These are phyloP conservation scores for Catamblyrhynchus diadema DNA, from an alignment of 2,797 vertebrate species.

Conservation along the genomic window DNA sequence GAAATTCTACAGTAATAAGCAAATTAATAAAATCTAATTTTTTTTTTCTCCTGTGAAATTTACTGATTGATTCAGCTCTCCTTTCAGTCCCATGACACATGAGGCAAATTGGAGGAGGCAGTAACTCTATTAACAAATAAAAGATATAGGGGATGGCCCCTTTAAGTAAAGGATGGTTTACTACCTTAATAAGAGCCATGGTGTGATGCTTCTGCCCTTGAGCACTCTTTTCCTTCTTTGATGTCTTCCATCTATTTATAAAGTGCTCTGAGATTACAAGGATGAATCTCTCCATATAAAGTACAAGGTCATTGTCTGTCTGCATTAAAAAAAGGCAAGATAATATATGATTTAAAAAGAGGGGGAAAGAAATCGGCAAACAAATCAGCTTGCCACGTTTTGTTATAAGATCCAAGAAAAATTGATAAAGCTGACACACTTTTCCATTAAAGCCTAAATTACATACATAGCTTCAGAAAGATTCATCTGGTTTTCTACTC, in stretches of 20 bases:
- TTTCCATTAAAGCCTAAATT: constrained; percentile 1
- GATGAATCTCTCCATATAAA: constrained; percentile 6
- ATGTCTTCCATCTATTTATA: constrained; percentile 41
- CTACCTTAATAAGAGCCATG: constrained; percentile 1
- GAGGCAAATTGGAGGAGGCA: background rate
- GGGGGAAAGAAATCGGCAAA: background rate
- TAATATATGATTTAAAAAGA: constrained; percentile 13
- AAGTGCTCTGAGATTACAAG: constrained; percentile 7
- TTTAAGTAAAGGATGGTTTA: constrained; percentile 28
- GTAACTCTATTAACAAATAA: constrained; percentile 5
- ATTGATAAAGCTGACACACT: background rate
- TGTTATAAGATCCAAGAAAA: background rate
- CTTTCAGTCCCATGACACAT: background rate
- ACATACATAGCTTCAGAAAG: background rate
- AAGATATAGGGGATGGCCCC: background rate
- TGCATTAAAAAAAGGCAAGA: background rate
- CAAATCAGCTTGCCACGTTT: background rate
- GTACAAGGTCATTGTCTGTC: background rate
- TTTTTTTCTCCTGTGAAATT: background rate
- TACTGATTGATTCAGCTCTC: background rate
- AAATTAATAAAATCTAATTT: background rate
- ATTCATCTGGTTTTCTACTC: background rate
- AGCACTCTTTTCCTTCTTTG: constrained; percentile 31
- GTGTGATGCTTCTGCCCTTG: constrained; percentile 27
- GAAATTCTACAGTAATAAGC: background rate